Evolutionary conservation across 2,113 vertebrate species (phyloP).

Genomic region (Camelus bactrianus): DNA sequence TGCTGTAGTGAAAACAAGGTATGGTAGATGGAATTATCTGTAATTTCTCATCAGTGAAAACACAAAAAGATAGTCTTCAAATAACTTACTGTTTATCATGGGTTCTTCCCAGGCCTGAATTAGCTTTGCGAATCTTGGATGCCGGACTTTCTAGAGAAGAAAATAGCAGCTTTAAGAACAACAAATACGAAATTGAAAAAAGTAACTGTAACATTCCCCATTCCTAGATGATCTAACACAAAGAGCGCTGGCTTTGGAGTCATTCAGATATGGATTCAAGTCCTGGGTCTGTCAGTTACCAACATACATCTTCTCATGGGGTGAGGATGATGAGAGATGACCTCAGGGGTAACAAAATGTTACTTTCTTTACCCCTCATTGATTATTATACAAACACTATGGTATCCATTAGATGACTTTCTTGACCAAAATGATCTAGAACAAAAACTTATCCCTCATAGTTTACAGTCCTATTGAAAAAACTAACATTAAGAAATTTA

Average conservation of each 20-base stretch:
- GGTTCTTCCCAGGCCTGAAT: slow-evolving; percentile 87
- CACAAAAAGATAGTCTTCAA: slow-evolving; percentile 1
- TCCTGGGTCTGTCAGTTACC: neutral
- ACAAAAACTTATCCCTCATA: too few species aligned
- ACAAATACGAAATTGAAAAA: slow-evolving; percentile 5
- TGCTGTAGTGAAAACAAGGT: slow-evolving; percentile 69
- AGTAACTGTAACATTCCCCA: neutral
- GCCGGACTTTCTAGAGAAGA: slow-evolving; percentile 89
- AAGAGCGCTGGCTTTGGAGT: neutral
- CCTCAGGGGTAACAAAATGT: neutral
- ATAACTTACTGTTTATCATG: slow-evolving; percentile 87
- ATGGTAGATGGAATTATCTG: slow-evolving; percentile 49
- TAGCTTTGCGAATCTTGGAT: slow-evolving; percentile 90
- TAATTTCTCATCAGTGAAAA: slow-evolving; percentile 1
- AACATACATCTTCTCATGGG: neutral
- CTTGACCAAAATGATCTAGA: neutral
- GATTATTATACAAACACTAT: neutral
- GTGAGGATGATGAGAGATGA: neutral
- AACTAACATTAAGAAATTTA: neutral
- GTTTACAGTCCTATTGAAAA: too few species aligned
- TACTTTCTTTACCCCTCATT: neutral
- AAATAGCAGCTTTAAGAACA: slow-evolving; percentile 62
- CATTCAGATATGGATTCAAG: neutral
- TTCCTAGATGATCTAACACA: neutral
- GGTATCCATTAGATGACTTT: neutral